A percentile compares a stretch with the other conserved stretches of the same genome.
Evolutionary conservation across 2,113 vertebrate species (phyloP).

Genomic region (Alexandromys fortis): DNA sequence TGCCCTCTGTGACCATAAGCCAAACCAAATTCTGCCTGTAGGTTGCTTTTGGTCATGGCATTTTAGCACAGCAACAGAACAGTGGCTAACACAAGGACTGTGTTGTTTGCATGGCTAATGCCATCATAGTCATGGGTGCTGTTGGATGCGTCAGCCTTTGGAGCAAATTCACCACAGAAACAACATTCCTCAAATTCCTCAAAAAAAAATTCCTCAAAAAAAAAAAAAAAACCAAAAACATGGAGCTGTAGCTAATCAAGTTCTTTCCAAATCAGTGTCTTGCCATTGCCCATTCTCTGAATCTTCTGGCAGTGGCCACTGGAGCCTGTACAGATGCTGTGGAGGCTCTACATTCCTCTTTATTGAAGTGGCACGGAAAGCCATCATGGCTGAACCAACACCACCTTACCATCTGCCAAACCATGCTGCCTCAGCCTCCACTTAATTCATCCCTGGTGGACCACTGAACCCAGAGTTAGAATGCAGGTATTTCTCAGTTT

Average conservation of each 20-base stretch:
- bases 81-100: conserved; percentile 38
- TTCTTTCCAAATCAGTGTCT: conserved; percentile 97
- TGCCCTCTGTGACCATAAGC: background rate
- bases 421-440: background rate
- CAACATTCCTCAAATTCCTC: conserved; percentile 94
- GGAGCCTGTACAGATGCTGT: background rate
- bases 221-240: conserved; percentile 50
- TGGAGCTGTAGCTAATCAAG: conserved; percentile 91
- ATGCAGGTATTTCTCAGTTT: background rate
- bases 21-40: background rate
- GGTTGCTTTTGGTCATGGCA: background rate
- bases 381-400: background rate
- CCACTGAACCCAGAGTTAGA: background rate
- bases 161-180: conserved; percentile 96
- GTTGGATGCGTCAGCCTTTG: conserved; percentile 93
- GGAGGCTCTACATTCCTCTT: background rate
- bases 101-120: conserved; percentile 92
- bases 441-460: background rate
- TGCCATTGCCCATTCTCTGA: background rate
- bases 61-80: too few relatives aligned
- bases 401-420: background rate
- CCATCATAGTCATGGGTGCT: conserved; percentile 95
- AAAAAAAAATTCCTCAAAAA: too few relatives aligned
- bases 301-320: background rate
- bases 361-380: too few relatives aligned